Evolutionary conservation across 2,113 vertebrate genomes (phyloP), one percentile per base, ranked within the genome.

Genomic region (Paradoxurus hermaphroditus): DNA sequence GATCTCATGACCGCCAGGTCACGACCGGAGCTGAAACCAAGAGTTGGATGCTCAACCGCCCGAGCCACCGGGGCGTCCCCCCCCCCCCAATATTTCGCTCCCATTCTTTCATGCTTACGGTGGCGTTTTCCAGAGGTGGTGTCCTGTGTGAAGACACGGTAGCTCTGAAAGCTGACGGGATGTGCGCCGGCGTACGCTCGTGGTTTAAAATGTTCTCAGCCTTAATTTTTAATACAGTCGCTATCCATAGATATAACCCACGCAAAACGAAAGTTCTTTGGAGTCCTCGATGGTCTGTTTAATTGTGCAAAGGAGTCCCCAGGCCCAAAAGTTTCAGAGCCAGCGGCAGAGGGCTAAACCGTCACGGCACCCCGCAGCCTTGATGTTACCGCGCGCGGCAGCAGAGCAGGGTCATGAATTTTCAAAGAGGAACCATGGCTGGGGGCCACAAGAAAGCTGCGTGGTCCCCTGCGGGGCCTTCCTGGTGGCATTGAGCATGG

Each of bases 271-370:
- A 82, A 82, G 53, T 13, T 78, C 14, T 73, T 10, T 59, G 65
- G 6, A 44, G n/a, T 46, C 73, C 56, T 94, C 15, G 13, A 31
- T 49, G n/a, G 87, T 67, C 56, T 94, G 87, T 70, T 68, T 34
- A 78, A 97, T 51, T 51, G 21, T 67, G 14, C 82, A 46, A 82
- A 95, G 39, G 39, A 25, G 49, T n/a, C 34, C 44, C 72, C 67
- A 78, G 23, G 73, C n/a, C 44, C 51, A 25, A n/a, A 44, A n/a
- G n/a, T 72, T 70, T 59, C 53, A 83, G n/a, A 77, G 65, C 65
- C 5, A 25, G 51, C 9, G 4, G 34, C 34, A 6, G 36, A 68
- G 27, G 51, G 70, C 8, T 65, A 16, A 86, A 72, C 7, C 7
- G 18, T 44, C 31, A 8, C 18, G 23, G 39, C 4, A 23, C 36